A percentile compares a stretch with the other conserved stretches of the same genome.
Conservation (phyloP, 2,797 vertebrate species). For the Sylvilagus floridanus region DNA sequence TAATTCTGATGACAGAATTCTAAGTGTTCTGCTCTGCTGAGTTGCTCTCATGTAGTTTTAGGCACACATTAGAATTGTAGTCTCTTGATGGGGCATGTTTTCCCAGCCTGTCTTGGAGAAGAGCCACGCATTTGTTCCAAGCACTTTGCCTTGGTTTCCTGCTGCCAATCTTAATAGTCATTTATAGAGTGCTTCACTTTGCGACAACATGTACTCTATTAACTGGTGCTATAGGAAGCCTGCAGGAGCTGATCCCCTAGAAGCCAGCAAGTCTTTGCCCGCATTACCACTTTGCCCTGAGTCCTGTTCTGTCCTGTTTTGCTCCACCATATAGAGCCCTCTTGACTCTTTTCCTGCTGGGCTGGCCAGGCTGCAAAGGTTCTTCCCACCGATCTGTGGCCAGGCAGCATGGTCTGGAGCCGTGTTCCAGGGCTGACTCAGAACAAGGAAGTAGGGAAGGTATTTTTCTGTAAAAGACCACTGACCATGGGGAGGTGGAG, state of each 20-base stretch:
- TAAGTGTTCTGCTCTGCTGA: background rate
- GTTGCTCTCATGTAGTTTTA: background rate
- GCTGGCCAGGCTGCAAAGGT: background rate
- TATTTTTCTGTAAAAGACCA: slow-evolving; percentile 57
- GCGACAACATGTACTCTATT: background rate
- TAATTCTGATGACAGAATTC: background rate
- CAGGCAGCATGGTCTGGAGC: background rate
- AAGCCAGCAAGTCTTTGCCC: slow-evolving; percentile 19
- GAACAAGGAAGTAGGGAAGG: background rate
- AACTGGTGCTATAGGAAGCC: background rate
- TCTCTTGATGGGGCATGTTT: background rate
- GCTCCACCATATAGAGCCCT: background rate
- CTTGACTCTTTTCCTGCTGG: background rate
- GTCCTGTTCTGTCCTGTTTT: background rate
- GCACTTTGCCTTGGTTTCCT: slow-evolving; percentile 23
- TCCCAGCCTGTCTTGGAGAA: slow-evolving; percentile 48
- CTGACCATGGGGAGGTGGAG: background rate
- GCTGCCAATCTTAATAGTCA: background rate
- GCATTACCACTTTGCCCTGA: background rate
- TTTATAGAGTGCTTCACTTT: slow-evolving; percentile 53
- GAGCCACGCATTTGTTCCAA: slow-evolving; percentile 52
- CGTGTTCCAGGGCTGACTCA: background rate
- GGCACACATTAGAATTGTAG: background rate
- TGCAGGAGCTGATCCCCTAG: background rate
- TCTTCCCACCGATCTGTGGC: background rate